These are phyloP conservation scores for Parascotia fuliginaria DNA, from an alignment of 2,888 invertebrate species.

Conservation along the genomic window DNA sequence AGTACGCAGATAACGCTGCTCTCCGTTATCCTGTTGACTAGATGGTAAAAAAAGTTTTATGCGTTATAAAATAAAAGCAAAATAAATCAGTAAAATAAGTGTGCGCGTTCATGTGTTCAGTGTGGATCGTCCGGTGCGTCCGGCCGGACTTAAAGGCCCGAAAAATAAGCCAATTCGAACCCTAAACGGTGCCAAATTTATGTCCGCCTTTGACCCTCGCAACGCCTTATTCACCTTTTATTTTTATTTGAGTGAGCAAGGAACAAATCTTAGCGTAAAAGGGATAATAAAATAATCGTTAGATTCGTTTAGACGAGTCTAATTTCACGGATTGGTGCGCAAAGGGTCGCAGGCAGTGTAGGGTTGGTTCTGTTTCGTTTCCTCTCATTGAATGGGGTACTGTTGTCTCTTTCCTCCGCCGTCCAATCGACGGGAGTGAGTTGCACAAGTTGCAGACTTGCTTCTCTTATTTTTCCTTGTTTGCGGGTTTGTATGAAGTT, in stretches of 20 bases:
- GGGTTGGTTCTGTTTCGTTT: constrained; percentile 64
- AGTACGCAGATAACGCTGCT: too few species aligned
- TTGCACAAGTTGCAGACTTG: constrained; percentile 57
- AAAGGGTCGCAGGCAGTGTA: constrained; percentile 72
- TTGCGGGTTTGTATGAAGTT: constrained; percentile 68
- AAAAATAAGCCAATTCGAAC: constrained; percentile 78
- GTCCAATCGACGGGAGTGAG: constrained; percentile 68
- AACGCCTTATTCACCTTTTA: constrained; percentile 84
- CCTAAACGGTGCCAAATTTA: constrained; percentile 79
- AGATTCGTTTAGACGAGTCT: constrained; percentile 85
- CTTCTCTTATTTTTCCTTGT: constrained; percentile 71
- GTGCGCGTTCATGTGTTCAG: constrained; percentile 36
- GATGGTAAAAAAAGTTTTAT: too few species aligned
- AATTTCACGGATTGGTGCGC: constrained; percentile 84
- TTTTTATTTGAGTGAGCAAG: constrained; percentile 86
- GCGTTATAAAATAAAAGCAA: background rate
- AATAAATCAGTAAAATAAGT: constrained; percentile 34
- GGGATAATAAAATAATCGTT: constrained; percentile 86
- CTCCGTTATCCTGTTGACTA: too few species aligned
- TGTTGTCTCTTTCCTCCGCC: constrained; percentile 54
- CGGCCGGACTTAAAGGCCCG: constrained; percentile 71
- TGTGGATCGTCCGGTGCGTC: constrained; percentile 42
- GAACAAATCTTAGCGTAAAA: constrained; percentile 85
- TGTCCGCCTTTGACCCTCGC: constrained; percentile 78
- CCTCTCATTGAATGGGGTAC: constrained; percentile 24